These are phyloP conservation scores for Odocoileus hemionus DNA, from an alignment of 2,113 vertebrate genomes.

Conservation along the genomic window DNA sequence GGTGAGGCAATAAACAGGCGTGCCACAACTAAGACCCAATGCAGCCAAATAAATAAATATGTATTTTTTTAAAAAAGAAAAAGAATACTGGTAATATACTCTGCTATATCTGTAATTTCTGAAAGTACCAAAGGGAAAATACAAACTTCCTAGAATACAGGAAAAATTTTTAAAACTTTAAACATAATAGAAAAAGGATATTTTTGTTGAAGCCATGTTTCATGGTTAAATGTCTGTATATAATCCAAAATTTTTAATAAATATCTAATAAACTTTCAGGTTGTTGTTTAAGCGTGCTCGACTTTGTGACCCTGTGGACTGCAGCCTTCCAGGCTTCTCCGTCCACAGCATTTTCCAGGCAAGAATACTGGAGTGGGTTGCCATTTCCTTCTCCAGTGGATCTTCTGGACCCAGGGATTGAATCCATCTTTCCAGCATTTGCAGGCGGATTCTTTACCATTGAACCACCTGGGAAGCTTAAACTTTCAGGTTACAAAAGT, in stretches of 20 bases:
- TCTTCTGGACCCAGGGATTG: rapidly evolving
- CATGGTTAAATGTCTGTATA: neutral
- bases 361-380: neutral
- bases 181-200: neutral
- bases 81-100: neutral
- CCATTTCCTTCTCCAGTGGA: neutral
- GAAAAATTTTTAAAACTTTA: neutral
- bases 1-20: neutral
- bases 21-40: neutral
- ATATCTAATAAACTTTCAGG: neutral
- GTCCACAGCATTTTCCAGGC: neutral
- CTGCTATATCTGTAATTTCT: neutral
- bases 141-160: neutral
- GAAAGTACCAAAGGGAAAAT: neutral
- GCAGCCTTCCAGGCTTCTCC: neutral
- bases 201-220: neutral
- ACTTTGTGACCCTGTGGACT: neutral
- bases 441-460: neutral
- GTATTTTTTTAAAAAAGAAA: neutral
- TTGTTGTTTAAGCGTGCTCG: neutral
- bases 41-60: neutral
- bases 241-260: neutral
- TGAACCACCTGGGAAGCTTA: neutral
- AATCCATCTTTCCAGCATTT: neutral
- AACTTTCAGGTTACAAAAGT: conserved; percentile 13